Evolutionary conservation across 2,888 invertebrate species (phyloP).

Genomic region (Caenorhabditis plicata): DNA sequence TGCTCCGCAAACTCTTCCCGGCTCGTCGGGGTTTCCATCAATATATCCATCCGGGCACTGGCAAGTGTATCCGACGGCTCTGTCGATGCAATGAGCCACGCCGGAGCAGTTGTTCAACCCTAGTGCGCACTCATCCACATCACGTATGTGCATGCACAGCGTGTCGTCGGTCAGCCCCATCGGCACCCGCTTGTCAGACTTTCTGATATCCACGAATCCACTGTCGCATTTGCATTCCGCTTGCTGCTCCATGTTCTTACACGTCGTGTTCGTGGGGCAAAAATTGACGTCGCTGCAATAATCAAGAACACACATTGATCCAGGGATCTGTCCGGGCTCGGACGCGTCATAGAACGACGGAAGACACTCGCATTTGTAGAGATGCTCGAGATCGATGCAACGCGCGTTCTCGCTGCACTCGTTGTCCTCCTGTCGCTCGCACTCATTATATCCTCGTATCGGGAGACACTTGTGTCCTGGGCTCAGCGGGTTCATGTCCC

Average conservation of each 20-base stretch:
- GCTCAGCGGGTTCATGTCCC: conserved; percentile 60
- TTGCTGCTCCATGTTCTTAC: conserved; percentile 85
- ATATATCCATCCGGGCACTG: conserved; percentile 62
- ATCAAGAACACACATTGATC: conserved; percentile 57
- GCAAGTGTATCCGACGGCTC: conserved; percentile 62
- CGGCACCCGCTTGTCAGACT: conserved; percentile 51
- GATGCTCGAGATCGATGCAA: conserved; percentile 63
- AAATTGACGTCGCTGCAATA: conserved; percentile 71
- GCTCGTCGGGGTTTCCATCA: conserved; percentile 61
- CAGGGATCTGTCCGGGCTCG: conserved; percentile 54
- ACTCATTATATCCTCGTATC: conserved; percentile 63
- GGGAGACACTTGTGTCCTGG: conserved; percentile 63
- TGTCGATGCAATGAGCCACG: conserved; percentile 63
- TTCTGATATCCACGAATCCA: conserved; percentile 76
- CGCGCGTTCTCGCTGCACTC: conserved; percentile 60
- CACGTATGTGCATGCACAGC: conserved; percentile 55
- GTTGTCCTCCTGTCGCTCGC: conserved; percentile 51
- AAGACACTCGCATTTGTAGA: conserved; percentile 65
- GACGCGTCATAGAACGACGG: conserved; percentile 60
- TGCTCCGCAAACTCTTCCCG: conserved; percentile 62
- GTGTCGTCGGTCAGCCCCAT: conserved; percentile 53
- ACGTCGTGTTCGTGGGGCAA: conserved; percentile 86
- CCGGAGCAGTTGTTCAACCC: conserved; percentile 65
- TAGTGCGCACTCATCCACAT: conserved; percentile 65
- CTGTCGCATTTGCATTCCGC: conserved; percentile 86